These are phyloP conservation scores for Karalla daura DNA, from an alignment of 2,797 vertebrate species.

Conservation along the genomic window DNA sequence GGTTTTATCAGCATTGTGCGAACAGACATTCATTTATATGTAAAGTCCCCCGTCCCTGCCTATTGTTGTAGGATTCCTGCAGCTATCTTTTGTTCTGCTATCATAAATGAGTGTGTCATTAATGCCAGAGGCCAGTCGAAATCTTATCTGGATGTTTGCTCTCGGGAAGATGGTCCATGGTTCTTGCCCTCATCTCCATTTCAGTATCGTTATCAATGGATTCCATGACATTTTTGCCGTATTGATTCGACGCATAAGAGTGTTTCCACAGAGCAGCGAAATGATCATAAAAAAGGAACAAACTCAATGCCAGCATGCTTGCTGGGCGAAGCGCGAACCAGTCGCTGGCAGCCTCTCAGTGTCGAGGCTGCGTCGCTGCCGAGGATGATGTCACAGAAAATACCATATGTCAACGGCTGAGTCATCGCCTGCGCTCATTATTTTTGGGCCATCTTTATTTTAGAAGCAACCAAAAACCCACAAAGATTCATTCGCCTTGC, in stretches of 20 bases:
- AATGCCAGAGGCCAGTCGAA: too few species aligned
- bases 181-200: neutral
- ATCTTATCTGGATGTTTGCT: too few species aligned
- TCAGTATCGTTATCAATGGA: neutral
- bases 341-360: conserved; percentile 66
- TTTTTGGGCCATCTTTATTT: conserved; percentile 72
- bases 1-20: too few species aligned
- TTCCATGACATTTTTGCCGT: neutral
- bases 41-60: too few species aligned
- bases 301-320: conserved; percentile 35
- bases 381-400: conserved; percentile 76
- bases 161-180: neutral
- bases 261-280: conserved; percentile 1
- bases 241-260: neutral
- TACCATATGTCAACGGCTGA: conserved; percentile 80
- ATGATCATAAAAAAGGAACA: conserved; percentile 8
- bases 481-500: conserved; percentile 64
- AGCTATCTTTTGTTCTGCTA: too few species aligned
- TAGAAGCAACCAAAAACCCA: conserved; percentile 58
- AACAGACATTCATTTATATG: too few species aligned
- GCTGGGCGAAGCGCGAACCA: conserved; percentile 49
- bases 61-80: too few species aligned
- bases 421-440: conserved; percentile 73
- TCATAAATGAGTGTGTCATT: too few species aligned
- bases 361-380: conserved; percentile 49